These are phyloP conservation scores for Sebastes minor DNA, from an alignment of 2,797 vertebrate species.

Conservation along the genomic window DNA sequence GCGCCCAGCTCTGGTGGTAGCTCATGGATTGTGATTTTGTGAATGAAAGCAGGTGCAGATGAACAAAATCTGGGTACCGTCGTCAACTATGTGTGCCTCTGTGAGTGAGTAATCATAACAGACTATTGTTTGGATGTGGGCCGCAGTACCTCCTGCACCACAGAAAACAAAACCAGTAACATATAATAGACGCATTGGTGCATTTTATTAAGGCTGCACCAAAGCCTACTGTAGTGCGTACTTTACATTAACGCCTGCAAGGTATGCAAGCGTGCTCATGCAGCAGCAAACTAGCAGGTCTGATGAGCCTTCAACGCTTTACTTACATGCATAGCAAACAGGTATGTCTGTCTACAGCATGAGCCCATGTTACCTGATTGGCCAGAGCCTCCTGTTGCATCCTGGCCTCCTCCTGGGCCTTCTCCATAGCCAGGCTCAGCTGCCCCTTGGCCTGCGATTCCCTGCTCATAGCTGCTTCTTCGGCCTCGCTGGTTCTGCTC, in stretches of 20 bases:
- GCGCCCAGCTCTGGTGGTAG: no score
- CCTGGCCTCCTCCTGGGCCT: conserved; percentile 89
- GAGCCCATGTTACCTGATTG: conserved; percentile 84
- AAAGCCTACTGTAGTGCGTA: neutral
- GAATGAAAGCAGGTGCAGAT: neutral
- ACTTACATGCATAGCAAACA: neutral
- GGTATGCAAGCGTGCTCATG: no score
- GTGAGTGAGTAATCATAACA: neutral
- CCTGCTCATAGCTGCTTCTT: conserved; percentile 89
- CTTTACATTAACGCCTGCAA: neutral
- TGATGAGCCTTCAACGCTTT: neutral
- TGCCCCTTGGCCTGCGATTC: conserved; percentile 92
- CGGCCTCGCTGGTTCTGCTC: conserved; percentile 91
- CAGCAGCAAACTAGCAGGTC: neutral
- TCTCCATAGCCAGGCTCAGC: conserved; percentile 88
- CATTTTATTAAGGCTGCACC: neutral
- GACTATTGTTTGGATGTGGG: neutral
- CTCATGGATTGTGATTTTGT: neutral
- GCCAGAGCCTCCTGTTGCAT: conserved; percentile 93
- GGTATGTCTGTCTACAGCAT: neutral
- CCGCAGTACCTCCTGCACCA: neutral
- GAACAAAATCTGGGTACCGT: neutral
- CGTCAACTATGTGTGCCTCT: neutral
- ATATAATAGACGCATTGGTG: neutral
- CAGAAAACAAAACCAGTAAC: neutral